Evolutionary conservation across 2,113 vertebrate species (phyloP).

Genomic region (Corvus moneduloides): DNA sequence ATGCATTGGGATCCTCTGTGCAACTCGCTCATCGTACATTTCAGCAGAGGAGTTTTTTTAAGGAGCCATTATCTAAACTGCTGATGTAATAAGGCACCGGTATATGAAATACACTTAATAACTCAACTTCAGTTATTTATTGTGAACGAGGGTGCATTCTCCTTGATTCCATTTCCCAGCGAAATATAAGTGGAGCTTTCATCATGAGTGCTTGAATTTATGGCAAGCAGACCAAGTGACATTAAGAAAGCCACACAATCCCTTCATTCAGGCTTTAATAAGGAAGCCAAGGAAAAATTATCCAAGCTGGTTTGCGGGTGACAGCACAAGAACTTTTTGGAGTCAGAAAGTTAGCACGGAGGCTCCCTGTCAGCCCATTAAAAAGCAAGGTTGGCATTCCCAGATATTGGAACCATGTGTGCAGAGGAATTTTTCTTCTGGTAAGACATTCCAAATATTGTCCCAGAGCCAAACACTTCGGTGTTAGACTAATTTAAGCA

Average conservation of each 20-base stretch:
- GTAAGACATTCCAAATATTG: constrained; percentile 99
- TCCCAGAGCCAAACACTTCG: constrained; percentile 98
- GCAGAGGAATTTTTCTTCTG: constrained; percentile 96
- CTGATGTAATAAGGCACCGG: constrained; percentile 78
- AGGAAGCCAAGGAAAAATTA: constrained; percentile 85
- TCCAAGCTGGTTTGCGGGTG: constrained; percentile 90
- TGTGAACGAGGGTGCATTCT: constrained; percentile 79
- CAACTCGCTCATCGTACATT: background rate
- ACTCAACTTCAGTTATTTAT: constrained; percentile 83
- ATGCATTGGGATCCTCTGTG: background rate
- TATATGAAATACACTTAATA: constrained; percentile 84
- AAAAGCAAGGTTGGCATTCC: constrained; percentile 94
- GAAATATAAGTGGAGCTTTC: constrained; percentile 83
- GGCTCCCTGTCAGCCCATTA: constrained; percentile 98
- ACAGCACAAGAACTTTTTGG: constrained; percentile 92
- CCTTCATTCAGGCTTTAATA: constrained; percentile 87
- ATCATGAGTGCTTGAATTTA: constrained; percentile 79
- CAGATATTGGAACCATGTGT: constrained; percentile 99
- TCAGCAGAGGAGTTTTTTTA: constrained; percentile 48
- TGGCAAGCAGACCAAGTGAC: constrained; percentile 80
- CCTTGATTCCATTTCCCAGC: constrained; percentile 80
- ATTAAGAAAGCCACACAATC: constrained; percentile 85
- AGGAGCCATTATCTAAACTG: constrained; percentile 78
- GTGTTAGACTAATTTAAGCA: constrained; percentile 99
- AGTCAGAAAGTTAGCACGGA: constrained; percentile 95